These are phyloP conservation scores for Urocyon cinereoargenteus DNA, from an alignment of 2,797 vertebrate genomes.

Conservation along the genomic window DNA sequence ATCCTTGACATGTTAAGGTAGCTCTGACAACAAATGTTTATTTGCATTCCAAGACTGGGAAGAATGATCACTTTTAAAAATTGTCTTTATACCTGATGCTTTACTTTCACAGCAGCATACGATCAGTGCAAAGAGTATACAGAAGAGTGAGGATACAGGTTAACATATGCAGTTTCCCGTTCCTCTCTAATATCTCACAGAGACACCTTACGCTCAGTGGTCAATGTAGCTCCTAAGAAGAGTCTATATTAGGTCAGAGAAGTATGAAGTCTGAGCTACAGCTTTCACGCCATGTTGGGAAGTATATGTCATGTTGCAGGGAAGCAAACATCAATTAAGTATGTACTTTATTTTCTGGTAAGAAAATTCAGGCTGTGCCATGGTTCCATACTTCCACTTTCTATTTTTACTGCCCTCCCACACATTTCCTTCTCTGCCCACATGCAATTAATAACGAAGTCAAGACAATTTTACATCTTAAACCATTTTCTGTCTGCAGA, in stretches of 20 bases:
- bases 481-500: background rate
- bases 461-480: background rate
- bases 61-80: background rate
- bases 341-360: background rate
- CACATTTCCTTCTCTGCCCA: conserved; percentile 35
- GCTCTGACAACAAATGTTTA: background rate
- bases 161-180: accelerated
- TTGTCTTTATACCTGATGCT: background rate
- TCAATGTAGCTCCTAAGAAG: background rate
- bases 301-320: background rate
- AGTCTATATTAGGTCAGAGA: background rate
- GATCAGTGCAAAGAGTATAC: background rate
- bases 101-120: background rate
- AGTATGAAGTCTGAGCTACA: background rate
- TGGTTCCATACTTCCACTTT: background rate
- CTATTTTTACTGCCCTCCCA: conserved; percentile 9
- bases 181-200: background rate
- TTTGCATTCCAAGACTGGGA: background rate
- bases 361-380: background rate
- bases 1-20: background rate
- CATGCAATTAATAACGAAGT: conserved; percentile 51
- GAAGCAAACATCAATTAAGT: background rate
- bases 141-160: background rate
- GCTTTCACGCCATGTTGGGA: background rate
- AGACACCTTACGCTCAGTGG: background rate